Percentiles rank a stretch among this genome's conserved stretches.
These are phyloP conservation scores for Leptobrachium ailaonicum DNA, from an alignment of 2,113 vertebrate species.

Conservation along the genomic window DNA sequence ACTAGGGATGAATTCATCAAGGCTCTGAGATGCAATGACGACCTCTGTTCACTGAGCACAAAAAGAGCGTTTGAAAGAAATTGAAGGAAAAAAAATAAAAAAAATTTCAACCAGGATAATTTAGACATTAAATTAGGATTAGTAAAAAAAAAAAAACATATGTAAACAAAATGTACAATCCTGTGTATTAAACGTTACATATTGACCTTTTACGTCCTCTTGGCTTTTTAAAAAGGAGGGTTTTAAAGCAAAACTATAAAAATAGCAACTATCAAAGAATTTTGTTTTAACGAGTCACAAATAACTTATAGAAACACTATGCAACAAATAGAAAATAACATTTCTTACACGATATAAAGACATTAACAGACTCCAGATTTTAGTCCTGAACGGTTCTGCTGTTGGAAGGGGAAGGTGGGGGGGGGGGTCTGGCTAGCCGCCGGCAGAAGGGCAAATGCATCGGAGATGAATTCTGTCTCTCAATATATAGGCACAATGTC, in stretches of 20 bases:
- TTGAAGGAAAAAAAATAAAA: constrained; percentile 56
- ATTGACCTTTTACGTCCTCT: constrained; percentile 59
- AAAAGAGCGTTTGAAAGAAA: not conserved
- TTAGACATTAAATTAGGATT: constrained; percentile 70
- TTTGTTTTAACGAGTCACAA: constrained; percentile 59
- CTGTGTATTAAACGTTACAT: constrained; percentile 71
- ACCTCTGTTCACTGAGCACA: not conserved
- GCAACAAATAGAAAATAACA: constrained; percentile 71
- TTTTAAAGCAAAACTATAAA: constrained; percentile 74
- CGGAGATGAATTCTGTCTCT: constrained; percentile 60
- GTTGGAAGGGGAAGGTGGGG: not conserved
- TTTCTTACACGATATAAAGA: constrained; percentile 81
- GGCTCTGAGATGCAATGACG: not conserved
- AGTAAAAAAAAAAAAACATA: constrained; percentile 73
- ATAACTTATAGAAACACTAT: constrained; percentile 78
- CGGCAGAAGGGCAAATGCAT: constrained; percentile 56
- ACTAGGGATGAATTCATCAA: too few relatives aligned
- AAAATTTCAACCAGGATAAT: constrained; percentile 67
- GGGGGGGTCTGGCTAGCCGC: not conserved
- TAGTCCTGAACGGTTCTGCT: constrained; percentile 33
- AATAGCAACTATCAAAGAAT: constrained; percentile 77
- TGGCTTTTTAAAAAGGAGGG: constrained; percentile 56
- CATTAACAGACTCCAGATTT: constrained; percentile 62
- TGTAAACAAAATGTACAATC: constrained; percentile 73
- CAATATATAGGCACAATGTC: constrained; percentile 46